Base-by-base conservation (phyloP, 2,888 invertebrate genomes). In the Acholoe squamosa region DNA sequence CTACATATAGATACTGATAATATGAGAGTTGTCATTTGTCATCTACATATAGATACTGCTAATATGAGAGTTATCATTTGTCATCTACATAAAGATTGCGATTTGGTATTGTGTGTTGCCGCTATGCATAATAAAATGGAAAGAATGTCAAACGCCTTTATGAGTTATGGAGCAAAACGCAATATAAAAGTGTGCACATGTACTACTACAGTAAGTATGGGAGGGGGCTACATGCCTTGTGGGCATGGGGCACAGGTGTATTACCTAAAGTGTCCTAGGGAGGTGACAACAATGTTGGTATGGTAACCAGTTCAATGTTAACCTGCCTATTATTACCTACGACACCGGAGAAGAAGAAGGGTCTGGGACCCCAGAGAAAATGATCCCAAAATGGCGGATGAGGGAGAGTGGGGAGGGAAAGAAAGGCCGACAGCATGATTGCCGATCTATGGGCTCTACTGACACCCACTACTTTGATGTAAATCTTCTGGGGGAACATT, bases 381-480 rank as follows among this genome's bases (percentile, higher is more conserved):
- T 71, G 71, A 25, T 19, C 61, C 61, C 61, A 19, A 61, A 61
- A 61, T 61, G 61, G 19, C 61, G 61, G 61, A 1, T n/a, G 25
- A 43, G 43, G 43, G 43, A 43, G 43, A 43, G 43, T 43, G 43
- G 43, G 43, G 43, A 43, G 43, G 43, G 43, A 10, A 43, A 43
- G 43, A 43, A 43, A 43, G 43, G 61, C 3, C 31, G 71, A 25
- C 28, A 22, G 71, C 25, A 25, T 28, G 71, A 71, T 71, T 71
- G 31, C 28, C 71, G 28, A 28, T 28, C 71, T 25, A 5, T 14
- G 28, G 31, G 14, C 71, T 28, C 3, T 28, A 0, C 71, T 51
- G 84, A 51, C 84, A 84, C 84, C 84, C 51, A 22, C 10, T 43
- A 84, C 84, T 84, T 84, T 84, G 84, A 84, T 43, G 84, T 51